phyloP scores from a whole-genome alignment of 2,888 invertebrate species.

The Agonopterix alstromeriana region DNA sequence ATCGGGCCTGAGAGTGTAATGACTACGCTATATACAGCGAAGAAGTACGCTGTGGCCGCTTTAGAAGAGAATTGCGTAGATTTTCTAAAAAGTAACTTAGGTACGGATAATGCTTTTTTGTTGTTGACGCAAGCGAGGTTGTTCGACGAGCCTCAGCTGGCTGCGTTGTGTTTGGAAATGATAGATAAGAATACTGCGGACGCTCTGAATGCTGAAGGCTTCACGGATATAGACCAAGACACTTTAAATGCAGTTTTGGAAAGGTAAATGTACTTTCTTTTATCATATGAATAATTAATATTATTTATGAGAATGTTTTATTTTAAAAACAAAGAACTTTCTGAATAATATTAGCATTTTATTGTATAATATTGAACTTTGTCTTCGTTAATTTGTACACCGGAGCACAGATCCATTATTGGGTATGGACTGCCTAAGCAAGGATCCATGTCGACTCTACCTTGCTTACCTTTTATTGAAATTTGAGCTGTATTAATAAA shows the following conservation, averaged over 20 bases:
- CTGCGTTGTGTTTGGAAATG: slow-evolving; percentile 87
- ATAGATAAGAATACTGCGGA: slow-evolving; percentile 90
- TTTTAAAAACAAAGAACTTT: too few relatives aligned
- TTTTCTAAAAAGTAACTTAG: slow-evolving; percentile 83
- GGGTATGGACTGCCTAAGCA: too few relatives aligned
- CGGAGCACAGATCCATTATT: too few relatives aligned
- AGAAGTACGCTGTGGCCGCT: slow-evolving; percentile 91
- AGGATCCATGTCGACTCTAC: too few relatives aligned
- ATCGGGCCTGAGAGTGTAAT: slow-evolving; percentile 92
- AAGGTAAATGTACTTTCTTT: slow-evolving; percentile 38
- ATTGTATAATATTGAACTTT: too few relatives aligned
- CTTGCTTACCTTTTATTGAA: too few relatives aligned
- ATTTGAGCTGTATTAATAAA: too few relatives aligned
- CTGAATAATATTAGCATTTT: too few relatives aligned
- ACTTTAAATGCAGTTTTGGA: slow-evolving; percentile 86
- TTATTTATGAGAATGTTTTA: neutral
- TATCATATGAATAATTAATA: neutral
- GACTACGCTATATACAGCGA: slow-evolving; percentile 91
- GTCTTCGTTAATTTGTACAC: too few relatives aligned
- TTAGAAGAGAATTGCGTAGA: slow-evolving; percentile 90
- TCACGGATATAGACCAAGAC: slow-evolving; percentile 88
- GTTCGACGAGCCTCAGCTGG: slow-evolving; percentile 89
- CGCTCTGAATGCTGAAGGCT: slow-evolving; percentile 86
- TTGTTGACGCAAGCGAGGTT: slow-evolving; percentile 86
- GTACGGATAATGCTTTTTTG: slow-evolving; percentile 89